Base-by-base conservation (phyloP, 1,140 invertebrate species). In the Anthonomus grandis region DNA sequence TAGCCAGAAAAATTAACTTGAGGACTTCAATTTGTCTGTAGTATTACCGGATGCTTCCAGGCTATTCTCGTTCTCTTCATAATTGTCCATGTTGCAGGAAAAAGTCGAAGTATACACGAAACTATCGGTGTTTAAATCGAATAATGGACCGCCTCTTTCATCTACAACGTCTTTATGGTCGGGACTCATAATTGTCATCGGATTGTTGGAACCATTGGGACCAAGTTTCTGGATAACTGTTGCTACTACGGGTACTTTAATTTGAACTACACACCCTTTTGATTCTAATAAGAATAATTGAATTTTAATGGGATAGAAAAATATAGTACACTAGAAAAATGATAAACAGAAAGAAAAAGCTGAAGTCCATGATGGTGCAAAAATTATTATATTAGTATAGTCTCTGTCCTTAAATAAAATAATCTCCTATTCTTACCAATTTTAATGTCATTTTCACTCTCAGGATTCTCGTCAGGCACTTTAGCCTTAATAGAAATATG, bases 221-320 rank as follows among this genome's bases (percentile, higher is more conserved):
- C 45, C 53, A 41, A 54, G 63, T 38, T 66, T 64, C 42, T 73
- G 70, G 25, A 72, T 62, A 0, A 73, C 65, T 0, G 68, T 73
- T 0, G 71, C 71, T 13, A 73, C 71, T 9, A 73, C 69, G 2
- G 71, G 70, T 24, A 73, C 65, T 42, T 64, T 68, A 31, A 72
- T 71, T 48, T 71, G 67, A 0, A 71, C 68, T 2, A 65, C 68
- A 37, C 63, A 66, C 8, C 70, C 68, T 21, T 37, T 49, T 3
- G 57, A 41, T 1, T 18, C 38, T 41, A 18, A 41, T 15, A 41
- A 9, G 22, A 3, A 36, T 4, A 25, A 23, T 25, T 15, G 4
- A 31, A 10, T 44, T 42, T n/a, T n/a, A n/a, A n/a, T n/a, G n/a
- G n/a, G n/a, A n/a, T n/a, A n/a, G n/a, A n/a, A n/a, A n/a, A n/a